Conservation (phyloP, 2,113 vertebrate species). For the Aegithalos caudatus region DNA sequence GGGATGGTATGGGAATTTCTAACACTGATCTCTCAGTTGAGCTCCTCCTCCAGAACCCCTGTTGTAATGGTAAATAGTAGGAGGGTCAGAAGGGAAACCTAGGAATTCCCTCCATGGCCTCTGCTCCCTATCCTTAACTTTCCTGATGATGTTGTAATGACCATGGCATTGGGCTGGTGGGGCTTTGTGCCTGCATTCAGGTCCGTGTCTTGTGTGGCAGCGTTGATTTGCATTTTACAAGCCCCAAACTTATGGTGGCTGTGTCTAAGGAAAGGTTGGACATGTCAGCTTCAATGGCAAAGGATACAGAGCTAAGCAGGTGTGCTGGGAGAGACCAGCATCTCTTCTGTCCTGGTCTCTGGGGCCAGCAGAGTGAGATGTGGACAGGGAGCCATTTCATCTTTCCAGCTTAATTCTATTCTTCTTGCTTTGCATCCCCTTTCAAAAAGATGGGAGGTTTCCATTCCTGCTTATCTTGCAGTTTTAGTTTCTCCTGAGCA, state of each 20-base stretch:
- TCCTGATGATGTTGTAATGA: neutral
- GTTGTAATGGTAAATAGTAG: neutral
- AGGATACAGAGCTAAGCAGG: neutral
- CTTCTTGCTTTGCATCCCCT: neutral
- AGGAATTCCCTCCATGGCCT: neutral
- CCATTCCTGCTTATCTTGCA: neutral
- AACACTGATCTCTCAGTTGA: neutral
- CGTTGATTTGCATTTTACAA: neutral
- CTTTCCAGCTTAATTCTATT: neutral
- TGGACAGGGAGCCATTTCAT: neutral
- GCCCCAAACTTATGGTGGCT: rapidly evolving
- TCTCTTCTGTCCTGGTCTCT: neutral
- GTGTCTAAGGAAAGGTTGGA: neutral
- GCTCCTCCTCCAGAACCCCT: neutral
- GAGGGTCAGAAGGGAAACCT: neutral
- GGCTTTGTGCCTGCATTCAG: neutral
- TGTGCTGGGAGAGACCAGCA: neutral
- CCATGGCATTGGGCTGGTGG: neutral
- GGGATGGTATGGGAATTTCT: neutral
- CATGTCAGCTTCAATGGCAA: neutral
- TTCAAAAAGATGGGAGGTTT: neutral
- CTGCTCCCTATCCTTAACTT: neutral
- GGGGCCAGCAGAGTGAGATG: neutral
- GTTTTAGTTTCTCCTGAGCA: neutral
- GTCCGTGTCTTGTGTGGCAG: neutral